Percentiles rank a stretch among this genome's conserved stretches.
Evolutionary conservation across 2,113 vertebrate genomes (phyloP).

Genomic region (Pseudorectes ferrugineus): DNA sequence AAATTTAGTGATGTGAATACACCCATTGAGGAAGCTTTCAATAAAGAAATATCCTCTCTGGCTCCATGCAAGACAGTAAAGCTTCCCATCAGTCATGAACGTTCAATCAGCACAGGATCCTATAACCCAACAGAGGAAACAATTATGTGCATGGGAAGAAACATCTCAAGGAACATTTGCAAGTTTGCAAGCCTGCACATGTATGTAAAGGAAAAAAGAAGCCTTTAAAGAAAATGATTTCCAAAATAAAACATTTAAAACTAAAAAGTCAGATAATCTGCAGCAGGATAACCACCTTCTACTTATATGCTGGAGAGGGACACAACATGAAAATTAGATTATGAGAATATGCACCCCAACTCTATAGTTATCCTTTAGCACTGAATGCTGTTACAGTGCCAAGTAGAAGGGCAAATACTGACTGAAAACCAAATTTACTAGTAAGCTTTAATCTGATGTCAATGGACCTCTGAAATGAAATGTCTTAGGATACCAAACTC

Average conservation of each 20-base stretch:
- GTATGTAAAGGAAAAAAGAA: not conserved
- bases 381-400: not conserved
- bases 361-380: not conserved
- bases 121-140: not conserved
- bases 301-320: not conserved
- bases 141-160: not conserved
- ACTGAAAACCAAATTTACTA: not conserved
- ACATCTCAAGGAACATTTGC: not conserved
- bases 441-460: not conserved
- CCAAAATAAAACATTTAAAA: not conserved
- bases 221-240: not conserved
- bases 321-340: not conserved
- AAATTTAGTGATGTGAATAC: not conserved
- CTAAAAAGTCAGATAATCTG: not conserved
- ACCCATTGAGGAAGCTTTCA: not conserved
- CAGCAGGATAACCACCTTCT: not conserved
- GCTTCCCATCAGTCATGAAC: not conserved
- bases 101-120: not conserved
- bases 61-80: not conserved
- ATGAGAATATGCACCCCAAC: not conserved
- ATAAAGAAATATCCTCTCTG: not conserved
- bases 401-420: not conserved
- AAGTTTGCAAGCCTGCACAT: not conserved
- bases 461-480: not conserved
- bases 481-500: not conserved